Evolutionary conservation across 2,888 invertebrate genomes (phyloP).

Genomic region (Pristionchus fissidentatus): DNA sequence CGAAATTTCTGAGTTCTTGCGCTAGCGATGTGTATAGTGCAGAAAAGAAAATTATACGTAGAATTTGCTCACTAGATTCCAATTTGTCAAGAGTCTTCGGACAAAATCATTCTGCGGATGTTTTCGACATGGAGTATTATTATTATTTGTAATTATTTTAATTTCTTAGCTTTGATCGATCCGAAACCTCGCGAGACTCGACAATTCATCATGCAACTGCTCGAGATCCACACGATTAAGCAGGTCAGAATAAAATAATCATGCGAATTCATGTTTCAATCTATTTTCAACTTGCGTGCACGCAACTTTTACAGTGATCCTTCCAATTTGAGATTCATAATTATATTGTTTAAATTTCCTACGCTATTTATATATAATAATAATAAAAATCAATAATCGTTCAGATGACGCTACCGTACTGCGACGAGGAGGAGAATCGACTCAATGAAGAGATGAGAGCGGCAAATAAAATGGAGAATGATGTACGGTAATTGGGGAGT

Average conservation of each 20-base stretch:
- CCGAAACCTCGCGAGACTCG: constrained; percentile 24
- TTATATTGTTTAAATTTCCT: too few species aligned
- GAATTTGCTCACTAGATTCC: too few species aligned
- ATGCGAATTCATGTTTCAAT: background rate
- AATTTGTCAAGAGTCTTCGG: too few species aligned
- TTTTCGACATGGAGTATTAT: too few species aligned
- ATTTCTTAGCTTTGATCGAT: background rate
- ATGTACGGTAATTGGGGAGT: background rate
- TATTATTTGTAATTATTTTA: background rate
- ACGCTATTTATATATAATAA: background rate
- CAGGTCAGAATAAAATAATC: background rate
- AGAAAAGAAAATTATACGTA: too few species aligned
- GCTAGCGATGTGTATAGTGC: too few species aligned
- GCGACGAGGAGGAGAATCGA: background rate
- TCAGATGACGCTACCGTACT: background rate
- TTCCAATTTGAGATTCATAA: too few species aligned
- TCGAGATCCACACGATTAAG: background rate
- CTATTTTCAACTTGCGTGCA: background rate
- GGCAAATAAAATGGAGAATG: background rate
- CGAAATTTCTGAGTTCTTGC: too few species aligned
- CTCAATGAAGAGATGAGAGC: background rate
- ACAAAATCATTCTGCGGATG: too few species aligned
- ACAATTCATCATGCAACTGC: background rate
- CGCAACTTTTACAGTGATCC: background rate
- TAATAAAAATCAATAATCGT: background rate